Conservation (phyloP, 2,113 vertebrate genomes). For the Aspiorhynchus laticeps region DNA sequence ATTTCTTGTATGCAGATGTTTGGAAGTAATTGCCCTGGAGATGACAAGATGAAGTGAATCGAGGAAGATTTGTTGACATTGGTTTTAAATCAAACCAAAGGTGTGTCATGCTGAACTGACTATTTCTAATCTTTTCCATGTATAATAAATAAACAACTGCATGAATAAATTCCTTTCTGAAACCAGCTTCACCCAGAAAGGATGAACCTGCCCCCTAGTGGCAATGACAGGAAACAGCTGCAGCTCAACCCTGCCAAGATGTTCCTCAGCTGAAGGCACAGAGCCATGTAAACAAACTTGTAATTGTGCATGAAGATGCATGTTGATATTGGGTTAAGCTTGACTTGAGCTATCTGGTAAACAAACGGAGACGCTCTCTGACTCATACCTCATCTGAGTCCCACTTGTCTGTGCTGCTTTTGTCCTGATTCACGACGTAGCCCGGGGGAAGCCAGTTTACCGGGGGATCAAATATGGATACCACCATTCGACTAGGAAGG, state of each 20-base stretch:
- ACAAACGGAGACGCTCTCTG: constrained; percentile 22
- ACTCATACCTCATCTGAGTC: constrained; percentile 89
- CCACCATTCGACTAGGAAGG: constrained; percentile 97
- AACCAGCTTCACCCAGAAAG: constrained; percentile 18
- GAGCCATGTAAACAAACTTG: constrained; percentile 45
- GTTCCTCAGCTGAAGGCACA: constrained; percentile 31
- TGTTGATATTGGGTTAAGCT: constrained; percentile 42
- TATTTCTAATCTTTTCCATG: background rate
- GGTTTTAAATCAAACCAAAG: background rate
- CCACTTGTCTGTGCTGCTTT: constrained; percentile 87
- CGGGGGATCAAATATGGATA: constrained; percentile 97
- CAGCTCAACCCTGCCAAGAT: constrained; percentile 25
- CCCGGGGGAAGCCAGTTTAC: constrained; percentile 99
- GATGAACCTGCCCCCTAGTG: constrained; percentile 66
- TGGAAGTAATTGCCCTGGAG: background rate
- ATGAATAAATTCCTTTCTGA: background rate
- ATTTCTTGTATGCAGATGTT: background rate
- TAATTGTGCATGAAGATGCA: constrained; percentile 51
- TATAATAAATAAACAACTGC: constrained; percentile 3
- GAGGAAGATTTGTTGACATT: background rate
- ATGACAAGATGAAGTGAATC: background rate
- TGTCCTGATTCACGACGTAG: constrained; percentile 96
- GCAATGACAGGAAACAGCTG: background rate
- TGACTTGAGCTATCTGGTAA: constrained; percentile 24
- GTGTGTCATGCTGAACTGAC: background rate